Conservation (phyloP, 2,113 vertebrate species). For the Struthidea cinerea region DNA sequence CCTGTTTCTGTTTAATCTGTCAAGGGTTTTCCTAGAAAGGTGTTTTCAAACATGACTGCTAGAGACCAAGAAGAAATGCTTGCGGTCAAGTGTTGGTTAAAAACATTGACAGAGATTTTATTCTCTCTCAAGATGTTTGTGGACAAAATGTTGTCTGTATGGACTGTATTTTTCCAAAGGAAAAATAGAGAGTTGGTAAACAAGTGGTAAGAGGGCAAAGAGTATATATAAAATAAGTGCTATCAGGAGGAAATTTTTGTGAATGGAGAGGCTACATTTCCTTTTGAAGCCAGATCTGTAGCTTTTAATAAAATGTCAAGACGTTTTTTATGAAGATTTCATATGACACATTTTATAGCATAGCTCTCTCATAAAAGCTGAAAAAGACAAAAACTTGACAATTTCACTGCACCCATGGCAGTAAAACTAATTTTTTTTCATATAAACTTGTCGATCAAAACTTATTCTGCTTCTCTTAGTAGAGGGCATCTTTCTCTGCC, state of each 20-base stretch:
- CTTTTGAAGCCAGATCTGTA: not conserved
- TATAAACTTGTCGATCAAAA: conserved; percentile 29
- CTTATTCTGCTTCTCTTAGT: not conserved
- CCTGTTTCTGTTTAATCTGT: not conserved
- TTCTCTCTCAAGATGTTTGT: not conserved
- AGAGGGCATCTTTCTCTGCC: not conserved
- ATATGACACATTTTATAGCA: conserved; percentile 21
- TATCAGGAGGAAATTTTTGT: not conserved
- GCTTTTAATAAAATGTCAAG: conserved; percentile 10
- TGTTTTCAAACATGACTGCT: not conserved
- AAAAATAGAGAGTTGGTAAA: not conserved
- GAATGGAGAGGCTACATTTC: not conserved
- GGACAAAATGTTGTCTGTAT: not conserved
- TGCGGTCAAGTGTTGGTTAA: not conserved
- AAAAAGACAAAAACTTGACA: not conserved
- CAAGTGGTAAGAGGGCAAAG: not conserved
- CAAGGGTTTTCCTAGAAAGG: not conserved
- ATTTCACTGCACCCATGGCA: conserved; percentile 14
- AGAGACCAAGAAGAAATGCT: not conserved
- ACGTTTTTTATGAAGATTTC: conserved; percentile 35
- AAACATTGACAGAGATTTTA: not conserved
- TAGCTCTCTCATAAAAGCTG: not conserved
- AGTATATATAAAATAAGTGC: not conserved
- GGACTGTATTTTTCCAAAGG: not conserved
- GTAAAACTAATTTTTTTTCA: conserved; percentile 7